Evolutionary conservation across 2,797 vertebrate species (phyloP), one percentile per base, ranked within the genome.

Genomic region (Pangasius djambal): DNA sequence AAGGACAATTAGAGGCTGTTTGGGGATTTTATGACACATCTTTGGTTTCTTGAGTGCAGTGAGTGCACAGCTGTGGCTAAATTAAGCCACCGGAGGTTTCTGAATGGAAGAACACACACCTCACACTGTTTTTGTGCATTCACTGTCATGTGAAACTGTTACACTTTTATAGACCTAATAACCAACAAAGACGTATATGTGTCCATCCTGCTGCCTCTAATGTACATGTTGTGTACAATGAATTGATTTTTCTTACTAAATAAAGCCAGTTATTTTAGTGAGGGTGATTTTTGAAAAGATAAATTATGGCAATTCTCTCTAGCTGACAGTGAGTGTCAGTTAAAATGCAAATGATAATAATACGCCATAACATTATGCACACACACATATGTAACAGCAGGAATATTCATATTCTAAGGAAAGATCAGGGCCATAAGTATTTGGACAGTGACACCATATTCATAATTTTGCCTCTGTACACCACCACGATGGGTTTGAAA

Each of bases 1-100:
- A 92, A 91, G 94, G 93, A 94, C 94, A 95, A 95, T 96, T 95
- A 96, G 94, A 92, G 93, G 91, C 92, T 93, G 92, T 93, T 94
- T 93, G 28, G 89, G 92, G 91, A 89, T 75, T 91, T 91, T 87
- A 92, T 93, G 93, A 94, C 94, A 94, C 92, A 93, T 92, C 88
- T 92, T 86, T 90, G 92, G 92, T 93, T 92, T 90, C 63, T 40
- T 55, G 25, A 87, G 83, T 82, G 70, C 37, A 74, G 78, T 87
- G n/a, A 18, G 87, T 59, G 34, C 86, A 67, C 88, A 37, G 55
- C 5, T 1, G 87, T 0, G 37, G 83, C 55, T 82, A 88, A 89
- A 87, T 57, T 13, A 86, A 88, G 57, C 52, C 16, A 0, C 57
- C 50, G 52, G 48, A 88, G 83, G 85, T 90, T 86, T 88, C 75